phyloP scores from a whole-genome alignment of 2,797 vertebrate species.

The Sebastiscus albofasciatus region DNA sequence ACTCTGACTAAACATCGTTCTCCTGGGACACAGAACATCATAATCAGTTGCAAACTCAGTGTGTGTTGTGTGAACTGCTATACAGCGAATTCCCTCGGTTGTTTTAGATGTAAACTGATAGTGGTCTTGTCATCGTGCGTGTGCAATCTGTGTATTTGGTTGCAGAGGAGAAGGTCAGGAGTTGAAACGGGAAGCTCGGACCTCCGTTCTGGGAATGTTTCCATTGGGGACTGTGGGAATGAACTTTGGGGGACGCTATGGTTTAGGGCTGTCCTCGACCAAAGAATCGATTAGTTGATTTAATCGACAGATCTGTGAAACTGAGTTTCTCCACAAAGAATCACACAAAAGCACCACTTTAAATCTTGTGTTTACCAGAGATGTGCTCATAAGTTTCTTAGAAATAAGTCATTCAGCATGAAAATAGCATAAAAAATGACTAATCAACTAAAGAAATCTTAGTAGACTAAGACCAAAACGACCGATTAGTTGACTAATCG shows the following conservation, averaged over 20 bases:
- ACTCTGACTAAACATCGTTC: constrained; percentile 10
- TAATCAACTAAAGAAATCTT: too few relatives aligned
- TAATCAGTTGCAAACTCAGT: background rate
- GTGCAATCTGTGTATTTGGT: constrained; percentile 21
- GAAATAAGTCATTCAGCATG: too few relatives aligned
- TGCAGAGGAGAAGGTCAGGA: constrained; percentile 52
- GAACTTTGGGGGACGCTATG: background rate
- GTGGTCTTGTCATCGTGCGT: background rate
- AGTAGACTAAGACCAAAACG: too few relatives aligned
- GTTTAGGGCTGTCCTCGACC: background rate
- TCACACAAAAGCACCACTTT: too few relatives aligned
- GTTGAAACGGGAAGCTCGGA: constrained; percentile 29
- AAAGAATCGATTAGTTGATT: too few relatives aligned
- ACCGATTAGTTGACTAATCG: too few relatives aligned
- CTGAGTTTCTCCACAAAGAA: too few relatives aligned
- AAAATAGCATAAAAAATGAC: too few relatives aligned
- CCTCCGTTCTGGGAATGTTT: constrained; percentile 54
- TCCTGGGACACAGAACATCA: constrained; percentile 31
- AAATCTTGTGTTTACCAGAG: too few relatives aligned
- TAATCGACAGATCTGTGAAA: too few relatives aligned
- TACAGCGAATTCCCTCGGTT: background rate
- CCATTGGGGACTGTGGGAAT: constrained; percentile 60
- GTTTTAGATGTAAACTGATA: constrained; percentile 43
- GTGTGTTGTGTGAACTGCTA: constrained; percentile 51
- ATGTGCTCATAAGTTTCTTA: too few relatives aligned